A percentile compares a stretch with the other conserved stretches of the same genome.
phyloP scores from a whole-genome alignment of 2,113 vertebrate genomes.

The Panthera leo region DNA sequence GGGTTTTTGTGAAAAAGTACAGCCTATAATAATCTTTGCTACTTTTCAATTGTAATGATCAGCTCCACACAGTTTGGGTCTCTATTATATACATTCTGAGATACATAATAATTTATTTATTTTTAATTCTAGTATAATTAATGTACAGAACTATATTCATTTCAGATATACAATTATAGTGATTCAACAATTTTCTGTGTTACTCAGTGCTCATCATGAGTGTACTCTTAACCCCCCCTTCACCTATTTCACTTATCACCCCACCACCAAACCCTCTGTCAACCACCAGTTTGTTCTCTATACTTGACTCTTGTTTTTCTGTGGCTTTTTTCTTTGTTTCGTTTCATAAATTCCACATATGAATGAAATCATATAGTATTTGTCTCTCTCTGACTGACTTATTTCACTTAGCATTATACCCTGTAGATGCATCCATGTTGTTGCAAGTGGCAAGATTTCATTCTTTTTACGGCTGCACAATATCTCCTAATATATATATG shows the following conservation, averaged over 20 bases:
- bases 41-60: slow-evolving; percentile 8
- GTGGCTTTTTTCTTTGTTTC: background rate
- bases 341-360: background rate
- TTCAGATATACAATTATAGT: background rate
- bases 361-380: background rate
- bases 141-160: background rate
- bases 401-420: background rate
- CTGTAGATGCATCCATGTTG: background rate
- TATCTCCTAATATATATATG: too few relatives aligned
- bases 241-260: background rate
- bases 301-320: background rate
- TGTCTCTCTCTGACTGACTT: background rate
- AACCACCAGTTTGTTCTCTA: background rate
- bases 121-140: background rate
- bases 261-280: background rate
- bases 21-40: background rate
- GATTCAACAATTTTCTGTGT: background rate
- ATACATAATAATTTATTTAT: background rate
- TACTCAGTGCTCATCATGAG: background rate
- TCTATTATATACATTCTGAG: background rate
- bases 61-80: background rate
- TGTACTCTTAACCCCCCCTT: background rate
- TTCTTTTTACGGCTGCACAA: background rate
- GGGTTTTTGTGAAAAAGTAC: background rate
- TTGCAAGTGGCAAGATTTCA: background rate